These are phyloP conservation scores for Passer montanus DNA, from an alignment of 2,113 vertebrate genomes.

Conservation along the genomic window DNA sequence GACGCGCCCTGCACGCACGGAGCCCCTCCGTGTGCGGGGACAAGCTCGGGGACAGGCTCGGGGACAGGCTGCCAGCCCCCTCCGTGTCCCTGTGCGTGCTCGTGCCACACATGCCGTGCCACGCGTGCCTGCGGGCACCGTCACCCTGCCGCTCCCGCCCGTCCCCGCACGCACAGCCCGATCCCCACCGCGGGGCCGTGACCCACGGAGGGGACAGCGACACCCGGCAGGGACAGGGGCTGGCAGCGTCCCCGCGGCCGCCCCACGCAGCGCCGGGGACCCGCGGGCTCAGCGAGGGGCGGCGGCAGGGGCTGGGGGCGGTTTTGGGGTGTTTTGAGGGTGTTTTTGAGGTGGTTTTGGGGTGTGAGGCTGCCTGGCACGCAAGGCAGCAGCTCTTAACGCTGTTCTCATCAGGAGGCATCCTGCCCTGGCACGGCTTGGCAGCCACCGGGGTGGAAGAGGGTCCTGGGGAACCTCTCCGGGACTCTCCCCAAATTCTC, in stretches of 20 bases:
- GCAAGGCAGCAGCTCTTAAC: not conserved
- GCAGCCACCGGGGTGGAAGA: not conserved
- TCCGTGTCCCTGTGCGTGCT: fast-evolving
- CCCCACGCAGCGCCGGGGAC: fast-evolving
- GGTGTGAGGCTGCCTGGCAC: not conserved
- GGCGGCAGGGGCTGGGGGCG: not conserved
- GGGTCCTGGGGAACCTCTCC: not conserved
- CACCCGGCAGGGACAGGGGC: not conserved
- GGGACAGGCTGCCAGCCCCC: fast-evolving
- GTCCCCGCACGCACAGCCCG: not conserved
- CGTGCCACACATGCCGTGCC: fast-evolving
- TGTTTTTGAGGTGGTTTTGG: not conserved
- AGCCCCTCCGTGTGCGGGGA: fast-evolving
- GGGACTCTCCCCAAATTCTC: not conserved
- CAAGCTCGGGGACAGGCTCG: fast-evolving
- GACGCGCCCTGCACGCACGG: not conserved
- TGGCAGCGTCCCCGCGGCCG: fast-evolving
- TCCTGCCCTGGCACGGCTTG: not conserved
- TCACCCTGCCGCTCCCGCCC: not conserved
- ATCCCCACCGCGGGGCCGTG: fast-evolving
- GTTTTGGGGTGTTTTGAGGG: too few relatives aligned
- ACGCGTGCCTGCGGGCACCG: fast-evolving
- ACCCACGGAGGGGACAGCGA: not conserved
- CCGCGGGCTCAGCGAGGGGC: not conserved
- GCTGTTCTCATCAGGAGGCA: not conserved